Evolutionary conservation across 1,140 invertebrate species (phyloP), one percentile per base, ranked within the genome.

Genomic region (Drosophila dunni): DNA sequence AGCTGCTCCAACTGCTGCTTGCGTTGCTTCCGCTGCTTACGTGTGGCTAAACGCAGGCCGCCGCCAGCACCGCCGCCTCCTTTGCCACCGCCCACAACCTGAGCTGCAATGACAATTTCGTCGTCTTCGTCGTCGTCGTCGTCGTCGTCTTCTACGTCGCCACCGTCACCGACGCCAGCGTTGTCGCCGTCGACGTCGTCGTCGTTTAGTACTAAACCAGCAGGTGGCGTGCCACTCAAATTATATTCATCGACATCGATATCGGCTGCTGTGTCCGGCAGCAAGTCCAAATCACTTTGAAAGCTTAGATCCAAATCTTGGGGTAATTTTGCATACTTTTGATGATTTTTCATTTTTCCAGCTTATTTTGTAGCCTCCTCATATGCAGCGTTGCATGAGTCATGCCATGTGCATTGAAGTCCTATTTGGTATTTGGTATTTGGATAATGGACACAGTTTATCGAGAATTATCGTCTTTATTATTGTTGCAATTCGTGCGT

Each of bases 291-390:
- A 74, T 89, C 84, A 62, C 77, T 85, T 79, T 91, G 85, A 70
- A 90, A 91, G 78, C 90, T 91, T 68, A 91, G 71, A 84, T 91
- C 90, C 66, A 91, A 86, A 81, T 91, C 90, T 85, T 91, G 90
- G 74, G 90, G 90, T 68, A 91, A 74, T 75, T 91, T 91, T 38
- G 80, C 78, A 86, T 91, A 91, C 71, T 90, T 91, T 73, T 91
- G 91, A 73, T 91, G 86, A 78, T 78, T 91, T 91, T 91, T 91
- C 90, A 91, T 91, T 79, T 78, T 89, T 89, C 70, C 57, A 51
- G 73, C 36, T 77, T 71, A 48, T 69, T 75, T 80, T 53, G 53
- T 75, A 54, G 40, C 15, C 15, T 54, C 24, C 6, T 29, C 24
- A 29, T 36, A 42, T 51, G 62, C 60, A 57, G 54, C 62, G 40